Evolutionary conservation across 2,888 invertebrate species (phyloP).

Genomic region (Caenorhabditis drosophilae): DNA sequence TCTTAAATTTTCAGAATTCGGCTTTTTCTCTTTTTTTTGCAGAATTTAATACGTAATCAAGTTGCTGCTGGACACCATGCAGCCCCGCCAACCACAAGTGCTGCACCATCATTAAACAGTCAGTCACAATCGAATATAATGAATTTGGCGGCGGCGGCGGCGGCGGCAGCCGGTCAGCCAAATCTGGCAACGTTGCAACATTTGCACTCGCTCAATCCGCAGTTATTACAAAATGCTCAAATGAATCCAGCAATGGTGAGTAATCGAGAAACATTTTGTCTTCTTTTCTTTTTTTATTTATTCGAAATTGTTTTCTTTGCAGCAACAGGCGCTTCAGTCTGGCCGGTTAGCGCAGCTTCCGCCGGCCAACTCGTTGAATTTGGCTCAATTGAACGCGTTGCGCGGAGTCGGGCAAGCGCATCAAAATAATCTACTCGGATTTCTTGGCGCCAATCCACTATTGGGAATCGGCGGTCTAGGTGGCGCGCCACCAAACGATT

Average conservation of each 20-base stretch:
- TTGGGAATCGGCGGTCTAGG: no score
- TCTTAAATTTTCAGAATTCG: not conserved
- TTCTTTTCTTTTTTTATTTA: not conserved
- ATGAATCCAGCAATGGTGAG: not conserved
- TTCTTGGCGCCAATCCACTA: not conserved
- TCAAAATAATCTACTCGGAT: not conserved
- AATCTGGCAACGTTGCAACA: not conserved
- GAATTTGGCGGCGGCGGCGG: no score
- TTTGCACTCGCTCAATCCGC: not conserved
- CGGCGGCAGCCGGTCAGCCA: not conserved
- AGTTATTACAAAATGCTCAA: constrained; percentile 2
- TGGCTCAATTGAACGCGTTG: not conserved
- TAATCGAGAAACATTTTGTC: not conserved
- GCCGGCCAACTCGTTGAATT: not conserved
- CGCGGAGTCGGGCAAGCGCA: no score
- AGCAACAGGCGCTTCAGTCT: not conserved
- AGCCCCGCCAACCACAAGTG: not conserved
- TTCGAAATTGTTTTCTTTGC: not conserved
- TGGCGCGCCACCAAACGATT: no score
- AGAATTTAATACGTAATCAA: not conserved
- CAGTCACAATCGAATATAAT: no score
- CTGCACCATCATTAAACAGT: not conserved
- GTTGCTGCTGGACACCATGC: not conserved
- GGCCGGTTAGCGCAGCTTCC: not conserved
- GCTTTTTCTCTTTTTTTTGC: not conserved